phyloP scores from a whole-genome alignment of 2,797 vertebrate genomes.

The Mus spretus region DNA sequence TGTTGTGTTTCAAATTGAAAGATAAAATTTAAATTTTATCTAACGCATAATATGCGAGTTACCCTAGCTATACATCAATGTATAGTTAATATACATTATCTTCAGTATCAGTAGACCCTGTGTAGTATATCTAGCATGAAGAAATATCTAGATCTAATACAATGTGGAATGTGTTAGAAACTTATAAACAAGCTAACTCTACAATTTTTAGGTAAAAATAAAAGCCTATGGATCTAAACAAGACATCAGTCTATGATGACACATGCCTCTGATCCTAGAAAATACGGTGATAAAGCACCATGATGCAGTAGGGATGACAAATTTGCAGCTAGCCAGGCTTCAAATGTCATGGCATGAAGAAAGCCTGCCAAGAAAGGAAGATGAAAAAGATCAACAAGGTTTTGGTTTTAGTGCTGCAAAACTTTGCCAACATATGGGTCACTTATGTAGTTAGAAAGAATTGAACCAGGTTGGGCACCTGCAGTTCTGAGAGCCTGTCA shows the following conservation, averaged over 20 bases:
- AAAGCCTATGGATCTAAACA: not conserved
- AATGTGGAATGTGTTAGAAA: not conserved
- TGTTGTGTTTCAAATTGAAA: not conserved
- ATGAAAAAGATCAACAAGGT: not conserved
- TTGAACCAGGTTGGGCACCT: not conserved
- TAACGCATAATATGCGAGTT: not conserved
- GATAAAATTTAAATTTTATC: slow-evolving; percentile 38
- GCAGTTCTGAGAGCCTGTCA: not conserved
- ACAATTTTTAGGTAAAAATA: not conserved
- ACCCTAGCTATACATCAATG: not conserved
- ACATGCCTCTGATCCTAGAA: not conserved
- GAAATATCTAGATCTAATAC: not conserved
- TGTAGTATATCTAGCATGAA: not conserved
- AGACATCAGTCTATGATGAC: not conserved
- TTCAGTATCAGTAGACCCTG: not conserved
- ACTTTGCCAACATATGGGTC: not conserved
- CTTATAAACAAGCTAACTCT: not conserved
- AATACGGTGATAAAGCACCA: not conserved
- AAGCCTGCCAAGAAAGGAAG: not conserved
- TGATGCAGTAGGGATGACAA: not conserved
- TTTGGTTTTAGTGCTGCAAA: not conserved
- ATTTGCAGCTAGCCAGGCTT: not conserved
- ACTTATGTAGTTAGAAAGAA: not conserved
- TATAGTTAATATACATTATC: not conserved
- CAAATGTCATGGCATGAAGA: not conserved